Evolutionary conservation across 2,113 vertebrate genomes (phyloP).

Genomic region (Phalacrocorax brasilianus): DNA sequence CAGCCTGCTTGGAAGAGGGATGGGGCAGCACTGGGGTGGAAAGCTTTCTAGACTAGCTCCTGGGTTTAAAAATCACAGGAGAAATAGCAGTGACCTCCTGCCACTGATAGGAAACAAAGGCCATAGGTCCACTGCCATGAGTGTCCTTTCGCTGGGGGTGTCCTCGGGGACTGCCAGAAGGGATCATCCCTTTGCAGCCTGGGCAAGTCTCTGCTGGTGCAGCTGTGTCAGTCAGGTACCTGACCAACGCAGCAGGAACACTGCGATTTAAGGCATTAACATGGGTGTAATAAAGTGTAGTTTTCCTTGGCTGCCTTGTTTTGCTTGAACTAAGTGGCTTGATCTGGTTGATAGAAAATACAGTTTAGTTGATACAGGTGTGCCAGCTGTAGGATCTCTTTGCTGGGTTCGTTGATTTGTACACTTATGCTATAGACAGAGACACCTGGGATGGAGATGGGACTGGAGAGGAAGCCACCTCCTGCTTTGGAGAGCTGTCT

Average conservation of each 20-base stretch:
- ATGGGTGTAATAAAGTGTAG: neutral
- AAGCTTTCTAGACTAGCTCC: neutral
- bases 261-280: neutral
- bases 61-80: neutral
- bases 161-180: neutral
- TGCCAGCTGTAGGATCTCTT: neutral
- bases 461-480: neutral
- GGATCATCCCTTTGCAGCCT: neutral
- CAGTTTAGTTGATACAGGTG: neutral
- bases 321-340: neutral
- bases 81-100: neutral
- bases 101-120: neutral
- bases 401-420: neutral
- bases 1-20: neutral
- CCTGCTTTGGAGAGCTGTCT: neutral
- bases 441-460: conserved; percentile 4
- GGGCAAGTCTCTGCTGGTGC: neutral
- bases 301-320: neutral
- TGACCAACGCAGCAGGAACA: neutral
- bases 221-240: neutral
- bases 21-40: neutral
- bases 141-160: neutral
- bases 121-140: neutral
- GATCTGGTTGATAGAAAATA: neutral
- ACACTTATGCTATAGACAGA: neutral